A percentile compares a stretch with the other conserved stretches of the same genome.
These are phyloP conservation scores for Gymnarchus niloticus DNA, from an alignment of 2,113 vertebrate genomes.

Conservation along the genomic window DNA sequence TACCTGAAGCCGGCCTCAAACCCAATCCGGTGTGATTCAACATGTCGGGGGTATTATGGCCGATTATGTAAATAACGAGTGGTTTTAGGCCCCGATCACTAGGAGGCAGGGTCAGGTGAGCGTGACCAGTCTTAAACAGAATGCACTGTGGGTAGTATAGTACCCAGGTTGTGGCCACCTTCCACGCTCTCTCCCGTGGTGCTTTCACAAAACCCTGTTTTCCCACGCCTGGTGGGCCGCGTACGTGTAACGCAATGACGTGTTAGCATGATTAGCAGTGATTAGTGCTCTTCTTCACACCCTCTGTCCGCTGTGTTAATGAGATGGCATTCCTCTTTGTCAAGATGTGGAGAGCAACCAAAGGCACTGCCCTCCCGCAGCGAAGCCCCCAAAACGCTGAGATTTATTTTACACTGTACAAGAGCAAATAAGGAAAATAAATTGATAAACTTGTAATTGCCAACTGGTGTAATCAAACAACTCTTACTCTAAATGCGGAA, in stretches of 20 bases:
- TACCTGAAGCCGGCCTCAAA: too few relatives aligned
- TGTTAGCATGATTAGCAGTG: background rate
- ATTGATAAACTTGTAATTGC: constrained; percentile 1
- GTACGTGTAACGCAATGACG: background rate
- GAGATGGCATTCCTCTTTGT: too few relatives aligned
- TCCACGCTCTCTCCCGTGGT: background rate
- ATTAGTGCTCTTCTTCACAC: background rate
- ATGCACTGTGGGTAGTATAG: background rate
- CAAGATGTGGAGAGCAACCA: background rate
- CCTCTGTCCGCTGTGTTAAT: background rate
- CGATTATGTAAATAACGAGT: background rate
- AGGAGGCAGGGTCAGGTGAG: background rate
- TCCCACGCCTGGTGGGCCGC: too few relatives aligned
- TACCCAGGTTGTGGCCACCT: background rate
- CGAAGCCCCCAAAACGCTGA: background rate
- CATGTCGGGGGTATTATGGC: background rate
- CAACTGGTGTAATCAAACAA: background rate
- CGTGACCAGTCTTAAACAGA: background rate
- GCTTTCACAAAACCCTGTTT: background rate
- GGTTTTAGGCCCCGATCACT: background rate
- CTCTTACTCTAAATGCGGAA: background rate
- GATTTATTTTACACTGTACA: background rate
- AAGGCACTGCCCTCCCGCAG: background rate
- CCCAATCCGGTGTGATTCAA: too few relatives aligned
- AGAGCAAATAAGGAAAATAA: background rate